phyloP scores from a whole-genome alignment of 2,888 invertebrate species.

The Dynastes hyllus region DNA sequence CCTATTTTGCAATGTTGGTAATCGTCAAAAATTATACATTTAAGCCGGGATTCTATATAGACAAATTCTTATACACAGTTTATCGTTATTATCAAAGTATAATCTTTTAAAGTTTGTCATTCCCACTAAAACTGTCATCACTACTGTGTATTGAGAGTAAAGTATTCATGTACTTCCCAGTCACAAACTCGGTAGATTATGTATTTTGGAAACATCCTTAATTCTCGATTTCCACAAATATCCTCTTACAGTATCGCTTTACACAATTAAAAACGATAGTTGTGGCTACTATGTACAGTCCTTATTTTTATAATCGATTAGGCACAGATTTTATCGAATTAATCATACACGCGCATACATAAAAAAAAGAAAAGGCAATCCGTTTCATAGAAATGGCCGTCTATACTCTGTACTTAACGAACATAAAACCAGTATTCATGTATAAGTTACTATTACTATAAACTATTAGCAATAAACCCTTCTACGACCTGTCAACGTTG shows the following conservation, averaged over 20 bases:
- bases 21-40: too few relatives aligned
- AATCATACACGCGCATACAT: conserved; percentile 8
- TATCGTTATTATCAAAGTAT: too few relatives aligned
- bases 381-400: too few relatives aligned
- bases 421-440: conserved; percentile 1
- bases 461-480: conserved; percentile 18
- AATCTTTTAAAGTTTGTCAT: too few relatives aligned
- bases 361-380: not conserved
- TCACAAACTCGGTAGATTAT: too few relatives aligned
- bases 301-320: conserved; percentile 2
- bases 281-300: conserved; percentile 4
- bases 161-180: too few relatives aligned
- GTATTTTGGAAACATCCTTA: not conserved
- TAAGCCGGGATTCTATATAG: too few relatives aligned
- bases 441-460: not conserved
- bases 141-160: too few relatives aligned
- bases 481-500: conserved; percentile 4
- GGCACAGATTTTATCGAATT: not conserved
- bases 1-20: too few relatives aligned
- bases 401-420: too few relatives aligned
- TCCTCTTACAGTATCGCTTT: conserved; percentile 31
- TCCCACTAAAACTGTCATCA: too few relatives aligned
- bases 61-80: too few relatives aligned
- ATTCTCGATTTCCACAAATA: conserved; percentile 29
- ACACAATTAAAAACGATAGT: conserved; percentile 17